These are phyloP conservation scores for Eudyptes chrysolophus DNA, from an alignment of 2,113 vertebrate genomes.

Conservation along the genomic window DNA sequence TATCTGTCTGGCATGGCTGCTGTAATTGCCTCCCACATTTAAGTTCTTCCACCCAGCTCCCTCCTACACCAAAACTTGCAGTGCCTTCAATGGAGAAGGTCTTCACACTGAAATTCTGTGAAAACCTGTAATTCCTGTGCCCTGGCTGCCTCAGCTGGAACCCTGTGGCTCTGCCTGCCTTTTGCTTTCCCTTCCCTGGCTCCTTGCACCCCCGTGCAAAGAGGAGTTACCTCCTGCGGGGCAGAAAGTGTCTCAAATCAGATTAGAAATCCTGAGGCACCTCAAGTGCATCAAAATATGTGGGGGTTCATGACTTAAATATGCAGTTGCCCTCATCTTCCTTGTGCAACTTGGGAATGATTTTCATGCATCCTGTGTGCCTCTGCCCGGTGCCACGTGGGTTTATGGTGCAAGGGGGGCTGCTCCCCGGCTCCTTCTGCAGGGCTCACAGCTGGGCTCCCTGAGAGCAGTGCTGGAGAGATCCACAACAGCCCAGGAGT, in stretches of 20 bases:
- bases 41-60: background rate
- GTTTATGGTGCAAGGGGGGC: background rate
- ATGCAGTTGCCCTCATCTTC: background rate
- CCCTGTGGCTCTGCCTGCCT: background rate
- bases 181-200: background rate
- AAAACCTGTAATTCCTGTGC: background rate
- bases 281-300: background rate
- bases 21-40: background rate
- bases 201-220: background rate
- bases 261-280: background rate
- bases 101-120: background rate
- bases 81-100: background rate
- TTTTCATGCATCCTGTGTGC: background rate
- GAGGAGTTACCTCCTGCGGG: background rate
- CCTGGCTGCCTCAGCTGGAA: background rate
- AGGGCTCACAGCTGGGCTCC: background rate
- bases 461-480: background rate
- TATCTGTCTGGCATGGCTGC: background rate
- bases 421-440: background rate
- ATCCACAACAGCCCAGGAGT: too few species aligned
- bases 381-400: rapidly evolving
- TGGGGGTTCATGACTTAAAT: background rate
- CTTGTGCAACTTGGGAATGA: background rate
- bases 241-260: background rate
- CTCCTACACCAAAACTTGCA: background rate